Conservation (phyloP, 1,140 invertebrate genomes). For the Cataglyphis hispanica region DNA sequence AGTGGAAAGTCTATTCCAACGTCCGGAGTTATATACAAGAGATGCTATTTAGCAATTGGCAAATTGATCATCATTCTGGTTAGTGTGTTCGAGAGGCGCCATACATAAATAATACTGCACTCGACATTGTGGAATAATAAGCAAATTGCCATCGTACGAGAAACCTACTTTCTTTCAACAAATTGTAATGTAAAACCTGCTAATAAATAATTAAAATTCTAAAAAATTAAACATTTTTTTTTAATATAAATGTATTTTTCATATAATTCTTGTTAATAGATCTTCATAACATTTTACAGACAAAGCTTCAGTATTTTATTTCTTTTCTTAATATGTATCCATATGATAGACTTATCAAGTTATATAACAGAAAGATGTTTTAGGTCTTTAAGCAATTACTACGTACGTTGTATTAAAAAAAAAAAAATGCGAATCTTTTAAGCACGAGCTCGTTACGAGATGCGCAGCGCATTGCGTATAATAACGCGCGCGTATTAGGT, state of each 20-base stretch:
- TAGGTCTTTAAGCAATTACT: not conserved
- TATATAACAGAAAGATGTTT: no score
- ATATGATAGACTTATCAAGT: not conserved
- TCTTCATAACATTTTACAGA: not conserved
- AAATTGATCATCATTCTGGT: conserved; percentile 65
- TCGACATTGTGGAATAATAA: conserved; percentile 72
- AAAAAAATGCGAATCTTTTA: not conserved
- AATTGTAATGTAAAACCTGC: not conserved
- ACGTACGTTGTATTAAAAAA: not conserved
- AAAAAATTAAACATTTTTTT: not conserved
- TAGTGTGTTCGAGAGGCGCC: conserved; percentile 68
- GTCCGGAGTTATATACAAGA: conserved; percentile 60
- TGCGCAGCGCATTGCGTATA: not conserved
- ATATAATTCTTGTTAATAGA: not conserved
- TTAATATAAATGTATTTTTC: not conserved
- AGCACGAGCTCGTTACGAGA: conserved; percentile 22
- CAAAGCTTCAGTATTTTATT: not conserved
- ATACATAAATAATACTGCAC: conserved; percentile 68
- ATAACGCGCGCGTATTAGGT: conserved; percentile 5
- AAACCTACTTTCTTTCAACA: conserved; percentile 53
- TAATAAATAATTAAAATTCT: not conserved
- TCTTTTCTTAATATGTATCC: not conserved
- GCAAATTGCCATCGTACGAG: conserved; percentile 45
- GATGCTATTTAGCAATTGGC: conserved; percentile 73
- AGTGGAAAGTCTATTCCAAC: conserved; percentile 63